A percentile compares a stretch with the other conserved stretches of the same genome.
These are phyloP conservation scores for Leptothorax acervorum DNA, from an alignment of 2,888 invertebrate genomes.

Conservation along the genomic window DNA sequence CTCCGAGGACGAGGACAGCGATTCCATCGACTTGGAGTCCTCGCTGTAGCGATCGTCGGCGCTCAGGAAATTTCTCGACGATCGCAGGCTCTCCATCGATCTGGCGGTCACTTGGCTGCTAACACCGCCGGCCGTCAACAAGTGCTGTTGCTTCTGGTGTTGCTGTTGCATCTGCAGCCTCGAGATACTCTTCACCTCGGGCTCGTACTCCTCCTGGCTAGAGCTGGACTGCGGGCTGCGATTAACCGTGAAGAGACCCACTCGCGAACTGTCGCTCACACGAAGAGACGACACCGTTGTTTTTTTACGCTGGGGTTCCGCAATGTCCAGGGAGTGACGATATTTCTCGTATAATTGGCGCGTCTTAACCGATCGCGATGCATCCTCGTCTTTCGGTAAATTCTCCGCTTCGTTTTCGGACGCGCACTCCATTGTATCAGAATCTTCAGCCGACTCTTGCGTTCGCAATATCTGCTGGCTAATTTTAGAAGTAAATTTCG, in stretches of 20 bases:
- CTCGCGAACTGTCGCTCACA: constrained; percentile 85
- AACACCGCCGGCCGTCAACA: constrained; percentile 77
- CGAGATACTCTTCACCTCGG: constrained; percentile 86
- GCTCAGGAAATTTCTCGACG: constrained; percentile 86
- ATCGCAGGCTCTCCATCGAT: constrained; percentile 91
- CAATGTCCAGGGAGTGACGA: constrained; percentile 66
- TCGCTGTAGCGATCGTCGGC: constrained; percentile 83
- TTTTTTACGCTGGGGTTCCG: constrained; percentile 51
- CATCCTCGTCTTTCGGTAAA: constrained; percentile 76
- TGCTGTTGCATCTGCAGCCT: constrained; percentile 79
- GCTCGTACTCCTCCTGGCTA: constrained; percentile 90
- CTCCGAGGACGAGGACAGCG: constrained; percentile 86
- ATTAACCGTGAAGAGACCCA: constrained; percentile 87
- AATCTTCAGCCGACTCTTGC: constrained; percentile 76
- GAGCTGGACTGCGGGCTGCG: constrained; percentile 89
- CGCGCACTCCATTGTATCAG: constrained; percentile 81
- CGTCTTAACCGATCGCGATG: constrained; percentile 51
- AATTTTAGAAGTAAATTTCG: constrained; percentile 42
- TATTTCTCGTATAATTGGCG: constrained; percentile 66
- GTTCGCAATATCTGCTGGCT: constrained; percentile 47
- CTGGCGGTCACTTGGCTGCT: constrained; percentile 87
- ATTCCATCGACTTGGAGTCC: constrained; percentile 82
- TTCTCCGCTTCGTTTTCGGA: constrained; percentile 83
- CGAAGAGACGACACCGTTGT: constrained; percentile 74
- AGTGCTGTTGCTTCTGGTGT: constrained; percentile 72